Base-by-base conservation (phyloP, 2,113 vertebrate species). In the Megaleporinus macrocephalus region DNA sequence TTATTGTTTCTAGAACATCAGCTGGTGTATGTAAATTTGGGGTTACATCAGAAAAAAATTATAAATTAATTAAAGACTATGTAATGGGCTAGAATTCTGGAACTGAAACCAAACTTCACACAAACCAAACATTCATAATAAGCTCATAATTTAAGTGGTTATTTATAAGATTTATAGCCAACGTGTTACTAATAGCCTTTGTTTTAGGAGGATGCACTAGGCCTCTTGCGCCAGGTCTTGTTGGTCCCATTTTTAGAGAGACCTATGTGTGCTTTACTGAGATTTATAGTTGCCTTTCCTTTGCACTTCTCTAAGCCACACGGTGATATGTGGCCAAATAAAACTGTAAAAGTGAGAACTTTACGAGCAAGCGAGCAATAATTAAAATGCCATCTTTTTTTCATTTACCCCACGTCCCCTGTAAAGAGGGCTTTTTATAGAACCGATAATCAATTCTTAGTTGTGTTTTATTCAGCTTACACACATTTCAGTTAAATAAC, bases 141-240 rank as follows among this genome's bases (percentile, higher is more conserved):
- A 3, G 16, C 2, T 18, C 13, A 14, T 22, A 22, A 4, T 55
- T 55, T 1, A 55, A 14, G 18, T 1, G 53, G 53, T 4, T 22
- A 22, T 68, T 20, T 10, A 36, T 68, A 4, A 20, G 29, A 36
- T 68, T 20, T 68, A 36, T 68, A 20, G 36, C 29, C 65, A 68
- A 13, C 30, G 47, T 51, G 73, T 41, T 36, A 69, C 51, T 83
- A 83, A 83, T 75, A 61, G 73, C 47, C 79, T 83, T 86, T 87
- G 86, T 91, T 91, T 61, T 81, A 87, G 79, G 83, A 88, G 83
- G 65, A 79, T 79, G 86, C 85, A 88, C 59, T 88, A 83, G 85
- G 79, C 70, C 78, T 81, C 85, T 88, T 81, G 47, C 63, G 68
- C 22, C 14, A 41, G 71, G 71, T 79, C 57, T 76, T 73, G 84